Percentiles rank a stretch among this genome's conserved stretches.
Conservation (phyloP, 2,113 vertebrate species). For the Macaca mulatta region DNA sequence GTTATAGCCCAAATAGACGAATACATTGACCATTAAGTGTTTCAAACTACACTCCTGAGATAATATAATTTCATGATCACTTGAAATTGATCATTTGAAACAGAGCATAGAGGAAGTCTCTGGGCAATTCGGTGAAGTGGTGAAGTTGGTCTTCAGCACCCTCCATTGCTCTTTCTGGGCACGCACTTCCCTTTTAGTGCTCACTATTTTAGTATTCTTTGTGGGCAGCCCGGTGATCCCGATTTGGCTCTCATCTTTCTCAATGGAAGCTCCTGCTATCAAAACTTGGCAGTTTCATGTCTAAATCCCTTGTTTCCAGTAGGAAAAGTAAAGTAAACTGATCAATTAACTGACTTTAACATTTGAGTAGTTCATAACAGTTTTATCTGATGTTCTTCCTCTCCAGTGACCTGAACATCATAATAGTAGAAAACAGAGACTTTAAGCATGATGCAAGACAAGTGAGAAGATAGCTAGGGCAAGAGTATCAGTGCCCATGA, state of each 20-base stretch:
- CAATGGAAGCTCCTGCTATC: background rate
- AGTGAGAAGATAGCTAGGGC: background rate
- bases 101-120: background rate
- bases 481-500: background rate
- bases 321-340: background rate
- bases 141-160: background rate
- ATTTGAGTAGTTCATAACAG: background rate
- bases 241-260: background rate
- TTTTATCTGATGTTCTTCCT: background rate
- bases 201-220: background rate
- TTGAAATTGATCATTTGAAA: background rate
- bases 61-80: background rate
- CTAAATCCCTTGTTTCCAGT: background rate
- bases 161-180: background rate
- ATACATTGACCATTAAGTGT: background rate
- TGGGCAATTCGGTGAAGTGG: background rate
- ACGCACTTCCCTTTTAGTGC: background rate
- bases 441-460: background rate
- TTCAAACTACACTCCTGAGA: background rate
- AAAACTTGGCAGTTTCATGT: background rate
- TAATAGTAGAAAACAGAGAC: background rate
- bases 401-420: background rate
- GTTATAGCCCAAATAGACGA: background rate
- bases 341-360: background rate
- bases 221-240: background rate